Conservation (phyloP, 2,888 invertebrate species). For the Aphelenchoides bicaudatus region DNA sequence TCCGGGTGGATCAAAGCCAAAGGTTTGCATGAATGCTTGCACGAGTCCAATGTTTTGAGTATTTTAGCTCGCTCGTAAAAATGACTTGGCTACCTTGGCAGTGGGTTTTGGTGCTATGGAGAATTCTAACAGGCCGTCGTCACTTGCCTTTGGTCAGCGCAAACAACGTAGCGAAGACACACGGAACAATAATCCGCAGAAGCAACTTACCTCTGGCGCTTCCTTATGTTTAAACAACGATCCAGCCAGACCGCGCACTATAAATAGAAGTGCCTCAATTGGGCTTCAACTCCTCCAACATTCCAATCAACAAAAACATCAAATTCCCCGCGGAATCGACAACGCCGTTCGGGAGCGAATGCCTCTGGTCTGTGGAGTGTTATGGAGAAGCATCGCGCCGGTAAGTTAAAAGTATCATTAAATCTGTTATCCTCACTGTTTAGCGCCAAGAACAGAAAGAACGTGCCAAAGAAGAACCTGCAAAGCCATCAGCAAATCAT, state of each 20-base stretch:
- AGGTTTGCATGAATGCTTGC: not conserved
- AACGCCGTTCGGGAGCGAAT: not conserved
- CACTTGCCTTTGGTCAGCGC: not conserved
- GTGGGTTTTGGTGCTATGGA: not conserved
- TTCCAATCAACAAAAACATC: not conserved
- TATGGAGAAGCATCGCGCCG: not conserved
- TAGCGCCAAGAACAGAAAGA: too few species aligned
- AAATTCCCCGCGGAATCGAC: conserved; percentile 4
- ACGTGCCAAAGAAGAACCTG: too few species aligned
- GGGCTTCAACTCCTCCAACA: not conserved
- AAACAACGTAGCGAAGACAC: not conserved
- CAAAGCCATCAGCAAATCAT: too few species aligned
- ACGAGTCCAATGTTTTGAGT: not conserved
- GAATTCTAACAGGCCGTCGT: not conserved
- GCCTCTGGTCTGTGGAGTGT: not conserved
- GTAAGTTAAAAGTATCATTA: not conserved
- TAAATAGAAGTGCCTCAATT: not conserved
- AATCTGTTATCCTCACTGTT: too few species aligned
- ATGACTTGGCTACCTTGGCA: conserved; percentile 13
- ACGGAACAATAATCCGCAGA: not conserved
- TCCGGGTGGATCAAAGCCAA: conserved; percentile 14
- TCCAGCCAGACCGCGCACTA: not conserved
- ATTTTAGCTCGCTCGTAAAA: not conserved
- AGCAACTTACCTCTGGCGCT: conserved; percentile 3
- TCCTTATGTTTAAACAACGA: conserved; percentile 6